These are phyloP conservation scores for Phyto melanocephala DNA, from an alignment of 2,888 invertebrate genomes.

Conservation along the genomic window DNA sequence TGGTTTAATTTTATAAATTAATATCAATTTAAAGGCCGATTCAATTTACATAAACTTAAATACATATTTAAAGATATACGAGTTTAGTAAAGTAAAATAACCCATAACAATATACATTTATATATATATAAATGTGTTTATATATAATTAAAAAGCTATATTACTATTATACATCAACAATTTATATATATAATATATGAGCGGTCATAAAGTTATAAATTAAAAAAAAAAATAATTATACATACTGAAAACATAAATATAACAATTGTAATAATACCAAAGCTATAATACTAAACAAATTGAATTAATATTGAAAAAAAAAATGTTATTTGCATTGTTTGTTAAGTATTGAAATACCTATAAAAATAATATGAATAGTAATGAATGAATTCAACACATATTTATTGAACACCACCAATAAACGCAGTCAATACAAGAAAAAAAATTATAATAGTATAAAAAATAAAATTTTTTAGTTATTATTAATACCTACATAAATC, in stretches of 20 bases:
- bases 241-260: too few relatives aligned
- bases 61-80: not conserved
- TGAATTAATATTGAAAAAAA: conserved; percentile 57
- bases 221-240: too few relatives aligned
- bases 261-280: conserved; percentile 4
- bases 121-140: conserved; percentile 17
- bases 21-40: not conserved
- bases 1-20: conserved; percentile 25
- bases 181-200: conserved; percentile 10
- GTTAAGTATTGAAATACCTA: conserved; percentile 70
- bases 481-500: conserved; percentile 16
- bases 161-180: conserved; percentile 18
- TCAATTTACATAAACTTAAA: not conserved
- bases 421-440: not conserved
- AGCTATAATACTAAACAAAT: conserved; percentile 28
- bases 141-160: conserved; percentile 14
- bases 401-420: conserved; percentile 13
- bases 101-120: not conserved
- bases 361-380: too few relatives aligned
- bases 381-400: not conserved
- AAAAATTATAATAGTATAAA: not conserved
- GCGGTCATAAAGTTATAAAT: conserved; percentile 28
- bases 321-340: conserved; percentile 69
- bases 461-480: not conserved
- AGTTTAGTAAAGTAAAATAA: not conserved